Evolutionary conservation across 2,888 invertebrate genomes (phyloP).

Genomic region (Acanthoscelides obtectus): DNA sequence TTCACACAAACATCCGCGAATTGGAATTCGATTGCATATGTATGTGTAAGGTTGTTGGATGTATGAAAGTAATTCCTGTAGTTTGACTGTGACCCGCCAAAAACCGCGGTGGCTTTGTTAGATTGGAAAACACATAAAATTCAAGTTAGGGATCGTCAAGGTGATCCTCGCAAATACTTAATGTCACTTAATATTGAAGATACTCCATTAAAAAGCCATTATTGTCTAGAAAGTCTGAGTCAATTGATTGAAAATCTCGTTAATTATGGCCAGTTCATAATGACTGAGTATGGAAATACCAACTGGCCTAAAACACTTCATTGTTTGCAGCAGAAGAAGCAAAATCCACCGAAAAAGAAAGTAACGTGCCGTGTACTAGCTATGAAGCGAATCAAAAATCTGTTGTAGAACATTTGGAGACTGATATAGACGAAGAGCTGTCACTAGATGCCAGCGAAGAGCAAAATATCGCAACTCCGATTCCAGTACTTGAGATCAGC

Average conservation of each 20-base stretch:
- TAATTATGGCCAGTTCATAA: not conserved
- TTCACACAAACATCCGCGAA: too few relatives aligned
- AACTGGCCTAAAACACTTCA: not conserved
- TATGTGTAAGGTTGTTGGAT: too few relatives aligned
- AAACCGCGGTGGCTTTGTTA: too few relatives aligned
- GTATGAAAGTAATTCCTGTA: too few relatives aligned
- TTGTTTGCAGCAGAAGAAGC: not conserved
- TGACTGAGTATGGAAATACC: not conserved
- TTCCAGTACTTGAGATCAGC: not conserved
- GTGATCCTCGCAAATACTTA: too few relatives aligned
- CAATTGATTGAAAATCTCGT: not conserved
- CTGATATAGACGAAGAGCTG: constrained; percentile 10
- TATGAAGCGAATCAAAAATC: not conserved
- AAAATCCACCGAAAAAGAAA: not conserved
- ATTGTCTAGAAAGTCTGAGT: too few relatives aligned
- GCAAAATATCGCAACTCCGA: not conserved
- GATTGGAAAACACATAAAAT: too few relatives aligned
- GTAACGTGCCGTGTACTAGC: not conserved
- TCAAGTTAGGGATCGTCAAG: too few relatives aligned
- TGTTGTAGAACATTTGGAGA: not conserved
- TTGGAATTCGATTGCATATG: too few relatives aligned
- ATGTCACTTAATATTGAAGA: too few relatives aligned
- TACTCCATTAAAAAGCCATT: too few relatives aligned
- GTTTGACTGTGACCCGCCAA: too few relatives aligned
- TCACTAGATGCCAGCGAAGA: constrained; percentile 3